Base-by-base conservation (phyloP, 2,113 vertebrate genomes). In the Dasyurus viverrinus region DNA sequence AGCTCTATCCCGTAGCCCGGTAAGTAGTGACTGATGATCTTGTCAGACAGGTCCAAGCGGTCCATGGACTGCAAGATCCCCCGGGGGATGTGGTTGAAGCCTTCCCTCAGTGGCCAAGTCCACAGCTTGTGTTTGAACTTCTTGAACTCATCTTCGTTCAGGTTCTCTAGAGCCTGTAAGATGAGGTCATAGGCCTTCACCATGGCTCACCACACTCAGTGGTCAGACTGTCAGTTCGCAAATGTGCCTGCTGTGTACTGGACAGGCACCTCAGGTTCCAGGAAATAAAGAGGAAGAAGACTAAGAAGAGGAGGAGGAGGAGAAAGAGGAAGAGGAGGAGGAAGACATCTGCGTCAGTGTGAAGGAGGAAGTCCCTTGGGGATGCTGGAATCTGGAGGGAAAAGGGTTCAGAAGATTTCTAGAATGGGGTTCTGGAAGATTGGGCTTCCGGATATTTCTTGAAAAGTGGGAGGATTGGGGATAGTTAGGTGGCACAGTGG, bases 121-220 rank as follows among this genome's bases (percentile, higher is more conserved):
- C 47, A 47, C 89, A 91, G 50, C 60, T 94, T 94, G 60, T 42
- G 24, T 89, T 90, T 96, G 93, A 97, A 92, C 53, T 95, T 95
- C 48, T 95, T 94, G 94, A 96, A 19, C 9, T 95, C 94, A 0
- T 76, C 76, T 0, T 26, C 0, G 0, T 89, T 92, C 93, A 96
- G 60, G 52, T 36, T 89, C 12, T 93, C 95, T 76, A 54, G 50
- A 0, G 52, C 94, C 2, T 53, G 53, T 47, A 90, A 90, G 76
- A 92, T 55, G 90, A 89, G 1, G 0, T 92, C 30, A 0, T 6
- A 30, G 91, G 93, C 94, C 9, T 3, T 90, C 24, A 60, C 53
- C 53, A 42, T 54, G 96, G 96, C 92, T 95, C 93, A 10, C n/a
- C n/a, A 42, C n/a, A 42, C n/a, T 84, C 16, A 8, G 25, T 30